phyloP scores from a whole-genome alignment of 1,140 invertebrate genomes.

The Scaptodrosophila lebanonensis region DNA sequence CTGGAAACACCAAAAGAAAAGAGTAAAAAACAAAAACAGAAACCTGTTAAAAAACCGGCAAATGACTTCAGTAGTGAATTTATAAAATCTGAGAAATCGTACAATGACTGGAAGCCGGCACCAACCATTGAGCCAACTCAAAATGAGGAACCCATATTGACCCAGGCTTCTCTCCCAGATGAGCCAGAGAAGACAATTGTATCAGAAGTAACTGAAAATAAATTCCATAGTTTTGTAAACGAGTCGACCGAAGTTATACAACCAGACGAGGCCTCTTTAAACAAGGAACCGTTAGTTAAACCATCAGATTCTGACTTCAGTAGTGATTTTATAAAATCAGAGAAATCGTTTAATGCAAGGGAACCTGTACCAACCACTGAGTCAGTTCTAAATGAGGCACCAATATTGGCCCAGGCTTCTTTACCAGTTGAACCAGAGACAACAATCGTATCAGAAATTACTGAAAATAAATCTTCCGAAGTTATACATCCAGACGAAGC shows the following conservation, averaged over 20 bases:
- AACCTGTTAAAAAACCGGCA: slow-evolving; percentile 47
- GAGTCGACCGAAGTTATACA: no score
- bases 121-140: background rate
- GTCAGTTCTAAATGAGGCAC: no score
- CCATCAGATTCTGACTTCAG: slow-evolving; percentile 33
- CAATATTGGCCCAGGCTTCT: no score
- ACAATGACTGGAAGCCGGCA: background rate
- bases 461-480: background rate
- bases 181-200: no score
- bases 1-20: slow-evolving; percentile 46
- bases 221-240: no score
- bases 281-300: no score
- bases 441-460: no score
- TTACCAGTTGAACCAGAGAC: no score
- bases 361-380: background rate
- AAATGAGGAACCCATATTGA: no score
- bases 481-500: background rate
- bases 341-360: slow-evolving; percentile 11
- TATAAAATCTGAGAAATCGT: slow-evolving; percentile 45
- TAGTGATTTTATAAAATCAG: slow-evolving; percentile 53
- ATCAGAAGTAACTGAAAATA: no score
- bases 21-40: slow-evolving; percentile 60
- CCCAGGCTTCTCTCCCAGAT: no score
- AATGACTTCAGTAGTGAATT: slow-evolving; percentile 44
- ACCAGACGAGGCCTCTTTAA: no score